Base-by-base conservation (phyloP, 2,113 vertebrate genomes). In the Electrona antarctica region DNA sequence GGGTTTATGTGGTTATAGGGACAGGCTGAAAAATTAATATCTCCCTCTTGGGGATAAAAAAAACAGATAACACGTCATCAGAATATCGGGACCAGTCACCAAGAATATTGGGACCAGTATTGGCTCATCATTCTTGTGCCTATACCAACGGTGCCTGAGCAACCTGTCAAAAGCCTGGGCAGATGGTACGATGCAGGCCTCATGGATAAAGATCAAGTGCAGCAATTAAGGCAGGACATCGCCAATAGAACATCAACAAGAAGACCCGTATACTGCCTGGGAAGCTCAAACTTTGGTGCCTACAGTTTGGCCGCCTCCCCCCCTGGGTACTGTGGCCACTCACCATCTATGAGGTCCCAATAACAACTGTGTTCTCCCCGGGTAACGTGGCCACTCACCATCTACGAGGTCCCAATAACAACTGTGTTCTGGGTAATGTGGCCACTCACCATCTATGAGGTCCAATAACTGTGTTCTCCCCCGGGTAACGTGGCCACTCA, bases 151-250 rank as follows among this genome's bases (percentile, higher is more conserved):
- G 52, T 75, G 1, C 60, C 60, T 12, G 59, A 79, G 3, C 56
- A 79, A 4, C 63, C 68, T 1, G 14, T 81, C 10, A 78, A 78
- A 11, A 81, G 50, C 56, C 71, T 69, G 3, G 51, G 64, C 7
- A 60, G 67, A n/a, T 69, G 67, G 15, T 79, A 71, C 6, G 7
- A 69, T 28, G 15, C 67, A 62, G 61, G 49, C 58, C 59, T 79
- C 10, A 82, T 9, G 1, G 67, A 77, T 48, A 74, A 9, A 50
- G 60, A 71, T 0, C 66, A 79, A 0, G 14, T 71, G 49, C 0
- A 71, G 1, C 67, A 61, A 13, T 3, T 59, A 12, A 12, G 7
- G 3, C 8, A 76, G 28, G 28, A 73, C 11, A 68, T 55, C 2
- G 7, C 0, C 0, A 45, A 2, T 6, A 41, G 4, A 21, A 15